These are phyloP conservation scores for Cyrtonyx montezumae DNA, from an alignment of 2,113 vertebrate species.

Conservation along the genomic window DNA sequence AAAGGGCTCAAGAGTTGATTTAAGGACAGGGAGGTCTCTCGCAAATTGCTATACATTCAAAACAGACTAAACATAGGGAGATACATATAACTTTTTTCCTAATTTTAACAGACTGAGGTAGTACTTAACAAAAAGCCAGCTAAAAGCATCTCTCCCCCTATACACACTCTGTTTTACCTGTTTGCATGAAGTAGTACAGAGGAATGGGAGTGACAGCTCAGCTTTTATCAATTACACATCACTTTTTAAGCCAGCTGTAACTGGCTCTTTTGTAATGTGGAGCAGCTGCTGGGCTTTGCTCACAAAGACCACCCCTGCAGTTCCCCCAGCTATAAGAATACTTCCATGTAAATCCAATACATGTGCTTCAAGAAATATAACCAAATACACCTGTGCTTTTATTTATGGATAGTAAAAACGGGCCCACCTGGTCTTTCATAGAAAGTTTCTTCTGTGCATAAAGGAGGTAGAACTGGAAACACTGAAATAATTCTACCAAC, in stretches of 20 bases:
- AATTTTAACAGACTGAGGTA: no score
- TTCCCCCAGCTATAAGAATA: neutral
- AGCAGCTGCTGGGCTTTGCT: neutral
- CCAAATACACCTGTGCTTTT: neutral
- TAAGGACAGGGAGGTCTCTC: no score
- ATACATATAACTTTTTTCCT: no score
- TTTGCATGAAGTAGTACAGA: neutral
- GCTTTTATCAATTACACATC: neutral
- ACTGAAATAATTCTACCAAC: neutral
- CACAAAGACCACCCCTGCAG: neutral
- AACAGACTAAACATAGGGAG: no score
- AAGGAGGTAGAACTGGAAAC: neutral
- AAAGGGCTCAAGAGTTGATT: no score
- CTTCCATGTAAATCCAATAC: neutral
- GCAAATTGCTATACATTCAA: no score
- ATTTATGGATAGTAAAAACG: neutral
- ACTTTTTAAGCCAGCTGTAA: neutral
- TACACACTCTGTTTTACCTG: neutral
- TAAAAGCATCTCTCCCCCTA: no score
- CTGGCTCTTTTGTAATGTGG: neutral
- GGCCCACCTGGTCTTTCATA: neutral
- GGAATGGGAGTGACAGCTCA: neutral
- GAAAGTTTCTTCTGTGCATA: neutral
- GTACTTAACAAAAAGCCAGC: no score
- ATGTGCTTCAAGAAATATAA: neutral